Evolutionary conservation across 2,888 invertebrate genomes (phyloP).

Genomic region (Muscina levida): DNA sequence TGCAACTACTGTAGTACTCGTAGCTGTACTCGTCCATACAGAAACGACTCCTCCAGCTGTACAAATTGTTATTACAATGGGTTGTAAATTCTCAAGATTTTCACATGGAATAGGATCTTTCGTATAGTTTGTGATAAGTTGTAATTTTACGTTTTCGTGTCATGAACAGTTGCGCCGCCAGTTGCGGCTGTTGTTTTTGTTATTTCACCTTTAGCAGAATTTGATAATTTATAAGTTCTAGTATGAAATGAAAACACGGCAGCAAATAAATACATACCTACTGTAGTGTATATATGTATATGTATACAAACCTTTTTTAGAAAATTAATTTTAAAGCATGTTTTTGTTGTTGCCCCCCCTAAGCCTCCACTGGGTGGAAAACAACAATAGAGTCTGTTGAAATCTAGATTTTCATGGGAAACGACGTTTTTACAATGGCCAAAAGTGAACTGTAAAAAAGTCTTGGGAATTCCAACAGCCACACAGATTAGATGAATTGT

Average conservation of each 20-base stretch:
- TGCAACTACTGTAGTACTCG: conserved; percentile 2
- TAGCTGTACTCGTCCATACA: neutral
- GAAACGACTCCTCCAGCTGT: neutral
- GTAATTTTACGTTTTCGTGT: conserved; percentile 62
- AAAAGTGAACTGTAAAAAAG: conserved; percentile 44
- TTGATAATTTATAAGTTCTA: conserved; percentile 49
- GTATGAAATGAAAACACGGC: conserved; percentile 26
- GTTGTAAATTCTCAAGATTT: conserved; percentile 56
- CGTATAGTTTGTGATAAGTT: conserved; percentile 36
- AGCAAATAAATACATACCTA: conserved; percentile 21
- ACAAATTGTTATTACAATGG: conserved; percentile 51
- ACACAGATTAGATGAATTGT: neutral
- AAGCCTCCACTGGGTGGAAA: neutral
- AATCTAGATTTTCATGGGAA: conserved; percentile 66
- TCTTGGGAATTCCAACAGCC: conserved; percentile 55
- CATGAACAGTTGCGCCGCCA: conserved; percentile 51
- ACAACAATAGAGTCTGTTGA: conserved; percentile 54
- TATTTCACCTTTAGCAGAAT: conserved; percentile 58
- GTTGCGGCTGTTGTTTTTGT: conserved; percentile 48
- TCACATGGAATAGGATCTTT: conserved; percentile 57
- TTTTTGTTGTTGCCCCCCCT: conserved; percentile 28
- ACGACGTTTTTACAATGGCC: conserved; percentile 51
- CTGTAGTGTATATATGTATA: too few species aligned
- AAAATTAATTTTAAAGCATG: conserved; percentile 50
- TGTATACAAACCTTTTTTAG: conserved; percentile 46